Evolutionary conservation across 2,113 vertebrate genomes (phyloP).

Genomic region (Nothobranchius furzeri): DNA sequence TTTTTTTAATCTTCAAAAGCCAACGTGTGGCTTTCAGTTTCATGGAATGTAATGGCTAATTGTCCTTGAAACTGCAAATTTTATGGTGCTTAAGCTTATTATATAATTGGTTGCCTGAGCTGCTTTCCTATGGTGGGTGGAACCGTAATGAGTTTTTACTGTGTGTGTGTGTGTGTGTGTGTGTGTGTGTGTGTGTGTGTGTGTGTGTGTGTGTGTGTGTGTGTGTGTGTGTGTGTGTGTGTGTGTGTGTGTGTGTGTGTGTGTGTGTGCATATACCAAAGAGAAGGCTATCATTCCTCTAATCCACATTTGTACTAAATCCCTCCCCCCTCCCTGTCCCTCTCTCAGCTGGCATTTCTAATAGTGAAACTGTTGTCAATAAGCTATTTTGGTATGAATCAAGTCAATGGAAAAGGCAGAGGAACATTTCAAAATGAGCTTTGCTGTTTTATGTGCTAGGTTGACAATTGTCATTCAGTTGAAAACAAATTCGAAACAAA

Average conservation of each 20-base stretch:
- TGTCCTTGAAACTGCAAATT: constrained; percentile 77
- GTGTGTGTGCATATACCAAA: constrained; percentile 41
- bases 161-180: constrained; percentile 36
- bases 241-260: constrained; percentile 11
- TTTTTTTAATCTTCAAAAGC: constrained; percentile 73
- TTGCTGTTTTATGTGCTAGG: too few species aligned
- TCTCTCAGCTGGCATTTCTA: constrained; percentile 81
- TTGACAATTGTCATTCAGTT: too few species aligned
- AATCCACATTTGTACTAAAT: constrained; percentile 46
- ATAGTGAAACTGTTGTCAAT: constrained; percentile 88
- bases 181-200: constrained; percentile 24
- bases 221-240: not conserved
- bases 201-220: constrained; percentile 7
- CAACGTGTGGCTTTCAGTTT: constrained; percentile 68
- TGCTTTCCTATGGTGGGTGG: constrained; percentile 78
- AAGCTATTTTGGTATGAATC: too few species aligned
- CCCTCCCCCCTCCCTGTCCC: constrained; percentile 68
- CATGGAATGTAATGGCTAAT: constrained; percentile 75
- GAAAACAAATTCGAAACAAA: too few species aligned
- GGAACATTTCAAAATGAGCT: too few species aligned
- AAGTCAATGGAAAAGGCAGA: too few species aligned
- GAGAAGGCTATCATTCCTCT: constrained; percentile 37
- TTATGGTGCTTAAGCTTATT: constrained; percentile 94
- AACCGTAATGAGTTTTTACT: constrained; percentile 75
- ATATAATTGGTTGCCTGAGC: constrained; percentile 88